These are phyloP conservation scores for Delichon dasypus DNA, from an alignment of 2,797 vertebrate genomes.

Conservation along the genomic window DNA sequence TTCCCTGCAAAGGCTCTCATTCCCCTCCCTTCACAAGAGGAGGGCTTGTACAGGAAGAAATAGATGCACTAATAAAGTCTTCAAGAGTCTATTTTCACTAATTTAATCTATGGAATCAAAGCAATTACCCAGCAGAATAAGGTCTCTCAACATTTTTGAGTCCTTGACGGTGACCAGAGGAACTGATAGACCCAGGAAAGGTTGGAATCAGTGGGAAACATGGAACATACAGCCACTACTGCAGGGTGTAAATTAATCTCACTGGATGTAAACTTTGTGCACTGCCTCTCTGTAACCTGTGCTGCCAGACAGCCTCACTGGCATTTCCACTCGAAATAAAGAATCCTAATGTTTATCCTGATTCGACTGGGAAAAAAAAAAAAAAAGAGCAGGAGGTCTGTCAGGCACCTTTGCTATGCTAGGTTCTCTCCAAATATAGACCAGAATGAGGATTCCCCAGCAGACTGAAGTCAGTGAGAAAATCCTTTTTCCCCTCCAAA, in stretches of 20 bases:
- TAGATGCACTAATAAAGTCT: background rate
- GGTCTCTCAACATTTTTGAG: background rate
- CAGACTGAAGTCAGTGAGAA: background rate
- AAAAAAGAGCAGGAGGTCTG: background rate
- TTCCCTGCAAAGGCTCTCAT: background rate
- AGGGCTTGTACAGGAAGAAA: background rate
- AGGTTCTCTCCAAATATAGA: background rate
- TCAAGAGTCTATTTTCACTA: background rate
- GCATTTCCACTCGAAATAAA: background rate
- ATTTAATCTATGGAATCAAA: background rate
- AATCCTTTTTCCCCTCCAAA: background rate
- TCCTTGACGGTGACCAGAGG: background rate
- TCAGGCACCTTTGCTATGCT: background rate
- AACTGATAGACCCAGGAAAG: background rate
- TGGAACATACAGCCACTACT: background rate
- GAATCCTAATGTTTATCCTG: background rate
- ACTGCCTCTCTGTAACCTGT: background rate
- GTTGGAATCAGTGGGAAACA: background rate
- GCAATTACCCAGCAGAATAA: background rate
- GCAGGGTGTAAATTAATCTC: background rate
- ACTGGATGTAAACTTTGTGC: background rate
- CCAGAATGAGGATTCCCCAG: background rate
- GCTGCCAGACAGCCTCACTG: background rate
- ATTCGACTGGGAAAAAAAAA: background rate
- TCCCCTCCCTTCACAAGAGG: fast-evolving